These are phyloP conservation scores for Oreotrochilus melanogaster DNA, from an alignment of 2,113 vertebrate genomes.

Conservation along the genomic window DNA sequence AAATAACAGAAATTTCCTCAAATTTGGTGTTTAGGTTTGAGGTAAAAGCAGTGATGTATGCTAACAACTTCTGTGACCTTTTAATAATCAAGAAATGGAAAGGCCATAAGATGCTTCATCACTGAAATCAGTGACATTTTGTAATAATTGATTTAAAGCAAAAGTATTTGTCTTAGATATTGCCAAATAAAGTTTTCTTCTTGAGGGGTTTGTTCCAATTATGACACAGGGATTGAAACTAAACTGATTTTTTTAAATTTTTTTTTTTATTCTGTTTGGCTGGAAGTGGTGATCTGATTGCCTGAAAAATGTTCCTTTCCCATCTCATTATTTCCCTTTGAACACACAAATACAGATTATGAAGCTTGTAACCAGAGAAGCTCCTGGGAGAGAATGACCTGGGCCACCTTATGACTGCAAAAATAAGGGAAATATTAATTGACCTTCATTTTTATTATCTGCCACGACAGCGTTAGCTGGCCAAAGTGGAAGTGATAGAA, in stretches of 20 bases:
- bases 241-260: too few species aligned
- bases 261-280: neutral
- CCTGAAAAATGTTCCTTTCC: neutral
- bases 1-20: neutral
- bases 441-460: neutral
- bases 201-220: neutral
- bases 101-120: neutral
- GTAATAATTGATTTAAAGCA: neutral
- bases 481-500: neutral
- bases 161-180: neutral
- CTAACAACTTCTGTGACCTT: neutral
- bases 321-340: neutral
- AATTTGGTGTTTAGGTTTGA: neutral
- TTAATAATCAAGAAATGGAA: neutral
- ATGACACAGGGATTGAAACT: neutral
- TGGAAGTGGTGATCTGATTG: neutral
- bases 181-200: neutral
- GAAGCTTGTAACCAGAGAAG: neutral
- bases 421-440: neutral
- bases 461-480: neutral
- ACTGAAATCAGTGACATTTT: neutral
- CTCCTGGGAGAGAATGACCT: neutral
- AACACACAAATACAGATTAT: neutral
- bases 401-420: neutral
- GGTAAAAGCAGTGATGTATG: neutral